Evolutionary conservation across 2,888 invertebrate genomes (phyloP).

Genomic region (Hydrotaea diabolus): DNA sequence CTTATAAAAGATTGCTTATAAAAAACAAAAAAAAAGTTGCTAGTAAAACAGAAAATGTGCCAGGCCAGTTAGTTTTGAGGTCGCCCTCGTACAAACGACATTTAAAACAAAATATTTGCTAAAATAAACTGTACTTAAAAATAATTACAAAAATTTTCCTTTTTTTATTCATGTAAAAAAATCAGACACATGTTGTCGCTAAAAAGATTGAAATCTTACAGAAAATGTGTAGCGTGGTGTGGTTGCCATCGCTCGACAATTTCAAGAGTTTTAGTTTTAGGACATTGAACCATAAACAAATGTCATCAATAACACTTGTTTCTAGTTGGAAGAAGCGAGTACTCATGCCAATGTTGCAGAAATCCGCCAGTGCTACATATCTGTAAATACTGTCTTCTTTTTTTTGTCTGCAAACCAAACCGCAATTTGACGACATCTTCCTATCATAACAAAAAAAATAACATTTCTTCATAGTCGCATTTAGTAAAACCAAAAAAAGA

Average conservation of each 20-base stretch:
- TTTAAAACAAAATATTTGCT: no score
- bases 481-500: neutral
- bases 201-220: no score
- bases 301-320: neutral
- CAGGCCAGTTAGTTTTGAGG: no score
- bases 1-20: no score
- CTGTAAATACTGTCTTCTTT: neutral
- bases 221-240: neutral
- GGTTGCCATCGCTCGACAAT: neutral
- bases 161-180: neutral
- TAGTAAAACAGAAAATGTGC: no score
- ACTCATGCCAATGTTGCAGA: neutral
- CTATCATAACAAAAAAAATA: neutral
- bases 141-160: neutral
- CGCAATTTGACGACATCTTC: slow-evolving; percentile 31
- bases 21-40: no score
- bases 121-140: slow-evolving; percentile 4
- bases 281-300: slow-evolving; percentile 53
- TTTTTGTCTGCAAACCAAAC: slow-evolving; percentile 62
- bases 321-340: no score
- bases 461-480: no score
- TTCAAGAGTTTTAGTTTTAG: slow-evolving; percentile 6
- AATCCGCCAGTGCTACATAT: no score
- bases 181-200: neutral
- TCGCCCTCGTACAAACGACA: no score